Base-by-base conservation (phyloP, 2,888 invertebrate genomes). In the Cheilosia vulpina region DNA sequence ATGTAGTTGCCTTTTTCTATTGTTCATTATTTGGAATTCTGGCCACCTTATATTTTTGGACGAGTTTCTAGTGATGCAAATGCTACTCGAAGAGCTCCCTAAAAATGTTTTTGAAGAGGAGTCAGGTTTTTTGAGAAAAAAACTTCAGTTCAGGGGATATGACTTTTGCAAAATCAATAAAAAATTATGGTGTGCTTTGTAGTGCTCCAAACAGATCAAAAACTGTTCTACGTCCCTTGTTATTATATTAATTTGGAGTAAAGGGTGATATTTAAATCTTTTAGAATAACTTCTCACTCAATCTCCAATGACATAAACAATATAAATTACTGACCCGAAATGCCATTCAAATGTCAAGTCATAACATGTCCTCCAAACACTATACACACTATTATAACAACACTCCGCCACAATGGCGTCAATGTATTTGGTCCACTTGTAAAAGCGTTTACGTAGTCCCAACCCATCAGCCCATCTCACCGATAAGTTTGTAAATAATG, bases 281-380 rank as follows among this genome's bases (percentile, higher is more conserved):
- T 31, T 27, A 27, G 31, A 13, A 34, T 7, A n/a, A 2, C 4
- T 24, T n/a, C 4, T 9, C 15, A 65, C 21, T 1, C 53, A 34
- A 17, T 34, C 55, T 13, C 27, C 6, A 52, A 31, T 17, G 45
- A 19, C 15, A 31, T 57, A 43, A 43, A 57, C 57, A 31, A 69
- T 45, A 57, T 34, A 69, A 55, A 47, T 24, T 53, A 53, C 7
- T 63, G 45, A 55, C 53, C 53, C 45, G 62, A 21, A 62, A 73
- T 62, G 72, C 21, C 62, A 73, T 63, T 73, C 53, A 73, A 63
- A 60, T 27, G 41, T 17, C 31, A 53, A 62, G 45, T 73, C 53
- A 73, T 63, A 19, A 21, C 63, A 73, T 31, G 13, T 4, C 43
- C 43, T 45, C n/a, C 45, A 60, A 41, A 21, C 41, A 24, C 13